Conservation (phyloP, 2,113 vertebrate genomes). For the Motacilla alba region DNA sequence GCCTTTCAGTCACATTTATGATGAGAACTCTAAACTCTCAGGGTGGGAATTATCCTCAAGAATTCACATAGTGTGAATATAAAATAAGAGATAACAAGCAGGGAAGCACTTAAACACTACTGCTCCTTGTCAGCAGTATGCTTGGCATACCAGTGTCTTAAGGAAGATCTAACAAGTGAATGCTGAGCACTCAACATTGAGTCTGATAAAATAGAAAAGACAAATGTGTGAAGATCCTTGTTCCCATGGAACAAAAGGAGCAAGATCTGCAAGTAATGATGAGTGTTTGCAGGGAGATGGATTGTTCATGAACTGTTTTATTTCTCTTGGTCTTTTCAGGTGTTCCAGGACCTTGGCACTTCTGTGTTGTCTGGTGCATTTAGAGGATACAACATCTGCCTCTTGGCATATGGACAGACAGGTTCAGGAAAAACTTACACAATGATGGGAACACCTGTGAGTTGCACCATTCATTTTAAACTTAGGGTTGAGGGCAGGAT, state of each 20-base stretch:
- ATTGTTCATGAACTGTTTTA: not conserved
- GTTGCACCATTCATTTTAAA: constrained; percentile 37
- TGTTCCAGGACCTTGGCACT: constrained; percentile 94
- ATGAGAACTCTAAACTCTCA: not conserved
- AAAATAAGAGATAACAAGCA: not conserved
- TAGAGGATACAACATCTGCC: constrained; percentile 95
- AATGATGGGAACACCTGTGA: constrained; percentile 97
- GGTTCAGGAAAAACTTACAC: constrained; percentile 98
- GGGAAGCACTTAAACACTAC: not conserved
- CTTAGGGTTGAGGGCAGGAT: not conserved
- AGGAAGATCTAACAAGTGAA: not conserved
- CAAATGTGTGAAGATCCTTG: not conserved
- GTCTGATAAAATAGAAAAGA: not conserved
- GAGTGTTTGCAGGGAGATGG: not conserved
- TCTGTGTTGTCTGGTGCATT: constrained; percentile 88
- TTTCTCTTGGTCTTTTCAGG: constrained; percentile 73
- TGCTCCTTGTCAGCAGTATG: not conserved
- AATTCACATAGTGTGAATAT: not conserved
- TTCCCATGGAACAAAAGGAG: not conserved
- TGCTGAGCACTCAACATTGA: not conserved
- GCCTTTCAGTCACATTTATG: not conserved
- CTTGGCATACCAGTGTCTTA: not conserved
- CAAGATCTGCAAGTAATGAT: not conserved
- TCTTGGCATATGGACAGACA: constrained; percentile 98
- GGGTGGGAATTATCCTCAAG: not conserved